Percentiles rank a stretch among this genome's conserved stretches.
Conservation (phyloP, 2,797 vertebrate genomes). For the Gypaetus barbatus region DNA sequence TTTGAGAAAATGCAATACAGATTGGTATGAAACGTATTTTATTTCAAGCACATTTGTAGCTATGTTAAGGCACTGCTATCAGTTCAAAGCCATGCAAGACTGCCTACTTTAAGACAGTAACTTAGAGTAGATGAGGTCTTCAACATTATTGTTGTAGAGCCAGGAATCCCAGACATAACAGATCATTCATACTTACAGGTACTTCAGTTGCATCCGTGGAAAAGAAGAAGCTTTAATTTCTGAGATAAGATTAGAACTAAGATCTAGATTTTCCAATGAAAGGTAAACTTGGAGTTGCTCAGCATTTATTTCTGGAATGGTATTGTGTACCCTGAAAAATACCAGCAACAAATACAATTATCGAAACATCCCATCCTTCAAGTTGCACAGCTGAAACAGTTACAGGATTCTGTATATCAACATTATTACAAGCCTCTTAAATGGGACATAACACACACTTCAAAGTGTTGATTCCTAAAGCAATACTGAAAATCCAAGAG, state of each 20-base stretch:
- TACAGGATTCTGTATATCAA: neutral
- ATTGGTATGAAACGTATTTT: neutral
- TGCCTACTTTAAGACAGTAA: neutral
- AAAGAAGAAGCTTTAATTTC: conserved; percentile 90
- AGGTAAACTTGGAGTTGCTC: conserved; percentile 86
- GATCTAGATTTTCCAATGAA: conserved; percentile 89
- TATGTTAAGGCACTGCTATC: neutral
- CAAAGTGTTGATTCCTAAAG: neutral
- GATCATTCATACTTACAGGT: conserved; percentile 81
- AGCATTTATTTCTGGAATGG: conserved; percentile 84
- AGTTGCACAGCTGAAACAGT: neutral
- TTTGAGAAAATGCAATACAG: neutral
- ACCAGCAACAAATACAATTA: neutral
- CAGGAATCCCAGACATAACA: neutral
- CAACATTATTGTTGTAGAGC: neutral
- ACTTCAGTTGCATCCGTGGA: conserved; percentile 92
- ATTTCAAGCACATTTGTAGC: neutral
- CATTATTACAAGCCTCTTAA: neutral
- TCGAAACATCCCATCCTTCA: neutral
- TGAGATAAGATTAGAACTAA: conserved; percentile 91
- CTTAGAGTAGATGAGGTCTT: neutral
- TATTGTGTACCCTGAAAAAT: conserved; percentile 88
- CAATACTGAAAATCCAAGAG: neutral
- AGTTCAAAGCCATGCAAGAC: neutral
- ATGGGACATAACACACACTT: neutral